Evolutionary conservation across 2,888 invertebrate genomes (phyloP), one percentile per base, ranked within the genome.

Genomic region (Habroteleia sp.): DNA sequence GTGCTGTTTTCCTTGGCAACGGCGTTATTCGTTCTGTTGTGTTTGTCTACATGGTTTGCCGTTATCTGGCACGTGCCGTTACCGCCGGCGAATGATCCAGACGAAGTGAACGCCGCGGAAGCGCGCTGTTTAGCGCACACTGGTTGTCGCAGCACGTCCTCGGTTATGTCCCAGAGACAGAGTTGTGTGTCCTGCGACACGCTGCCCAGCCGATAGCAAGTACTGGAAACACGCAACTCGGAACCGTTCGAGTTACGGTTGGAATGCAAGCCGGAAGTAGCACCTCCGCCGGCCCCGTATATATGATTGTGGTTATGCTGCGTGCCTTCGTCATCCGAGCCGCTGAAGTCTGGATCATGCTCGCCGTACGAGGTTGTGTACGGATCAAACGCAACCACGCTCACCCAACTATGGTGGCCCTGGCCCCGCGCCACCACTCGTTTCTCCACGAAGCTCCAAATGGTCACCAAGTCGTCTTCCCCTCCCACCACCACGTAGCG

Each of bases 381-480:
- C 0, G 96, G 95, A 89, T 97, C 97, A 86, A 98, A 98, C 2
- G 97, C 95, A 11, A 99, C 98, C 11, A 97, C 96, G 50, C 97
- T 96, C 10, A 99, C 97, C 99, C 99, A 99, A 60, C 98, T 98
- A 80, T 96, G 93, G 89, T 99, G 99, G 0, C 99, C 99, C 86
- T 98, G 97, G 0, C 98, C 99, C 33, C 99, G 91, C n/a, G 98
- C 99, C 3, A 98, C 96, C 3, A 99, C 97, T 44, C 97, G 91
- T 78, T 96, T 93, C 85, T 99, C 98, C 78, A 93, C 92, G 87
- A 98, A 93, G 48, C 96, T 97, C 96, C 98, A 99, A 27, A 99
- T 95, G 0, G 99, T 99, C 48, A 99, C 96, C 69, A 99, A 91
- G 90, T 99, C 99, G 90, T 99, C 99, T 89, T 99, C 99, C 2